phyloP scores from a whole-genome alignment of 2,113 vertebrate genomes.

The Rattus norvegicus region DNA sequence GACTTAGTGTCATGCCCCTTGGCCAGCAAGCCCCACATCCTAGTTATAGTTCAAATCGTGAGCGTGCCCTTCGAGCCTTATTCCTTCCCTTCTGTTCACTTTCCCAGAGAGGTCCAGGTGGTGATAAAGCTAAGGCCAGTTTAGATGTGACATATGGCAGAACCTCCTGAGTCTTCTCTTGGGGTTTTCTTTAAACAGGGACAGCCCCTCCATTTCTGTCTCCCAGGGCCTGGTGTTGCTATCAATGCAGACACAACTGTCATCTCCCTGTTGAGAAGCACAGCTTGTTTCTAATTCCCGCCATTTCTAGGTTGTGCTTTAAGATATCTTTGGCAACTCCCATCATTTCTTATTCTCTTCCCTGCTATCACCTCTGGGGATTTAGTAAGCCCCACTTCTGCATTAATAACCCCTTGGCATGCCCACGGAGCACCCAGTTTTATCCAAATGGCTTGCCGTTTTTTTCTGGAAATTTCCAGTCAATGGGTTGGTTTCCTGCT shows the following conservation, averaged over 20 bases:
- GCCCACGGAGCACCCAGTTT: not conserved
- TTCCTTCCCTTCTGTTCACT: not conserved
- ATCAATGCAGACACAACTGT: not conserved
- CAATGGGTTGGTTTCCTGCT: not conserved
- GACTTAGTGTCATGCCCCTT: not conserved
- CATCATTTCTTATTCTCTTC: constrained; percentile 19
- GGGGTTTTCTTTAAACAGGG: not conserved
- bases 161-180: not conserved
- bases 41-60: not conserved
- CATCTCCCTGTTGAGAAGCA: not conserved
- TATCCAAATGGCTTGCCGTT: not conserved
- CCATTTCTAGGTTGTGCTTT: not conserved
- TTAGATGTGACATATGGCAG: not conserved
- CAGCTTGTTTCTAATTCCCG: not conserved
- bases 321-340: not conserved
- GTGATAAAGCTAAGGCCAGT: not conserved
- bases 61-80: not conserved
- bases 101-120: not conserved
- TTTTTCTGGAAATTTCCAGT: not conserved
- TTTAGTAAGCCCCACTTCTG: not conserved
- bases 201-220: not conserved
- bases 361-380: not conserved
- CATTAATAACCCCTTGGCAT: not conserved
- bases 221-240: not conserved
- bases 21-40: not conserved